Conservation (phyloP, 2,113 vertebrate species). For the Eupsittula cactorum region DNA sequence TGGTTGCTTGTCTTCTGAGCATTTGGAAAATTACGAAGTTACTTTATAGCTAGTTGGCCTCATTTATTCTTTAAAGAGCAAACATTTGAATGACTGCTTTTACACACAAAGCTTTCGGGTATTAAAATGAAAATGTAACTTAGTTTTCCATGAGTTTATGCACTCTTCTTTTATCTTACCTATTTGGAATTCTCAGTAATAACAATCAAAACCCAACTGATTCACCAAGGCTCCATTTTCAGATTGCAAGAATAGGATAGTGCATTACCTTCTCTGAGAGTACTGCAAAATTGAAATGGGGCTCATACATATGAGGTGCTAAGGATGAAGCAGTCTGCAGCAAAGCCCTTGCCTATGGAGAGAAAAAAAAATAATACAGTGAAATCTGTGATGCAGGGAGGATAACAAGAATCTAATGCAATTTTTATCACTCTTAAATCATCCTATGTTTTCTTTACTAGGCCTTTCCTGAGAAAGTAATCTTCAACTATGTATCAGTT, state of each 20-base stretch:
- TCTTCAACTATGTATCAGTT: background rate
- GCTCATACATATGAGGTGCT: constrained; percentile 94
- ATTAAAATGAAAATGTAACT: background rate
- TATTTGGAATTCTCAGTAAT: background rate
- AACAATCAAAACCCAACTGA: background rate
- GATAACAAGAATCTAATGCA: background rate
- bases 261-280: constrained; percentile 90
- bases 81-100: background rate
- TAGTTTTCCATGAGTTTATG: background rate
- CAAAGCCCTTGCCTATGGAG: constrained; percentile 87
- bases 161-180: background rate
- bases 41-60: background rate
- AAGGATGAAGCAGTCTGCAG: constrained; percentile 91
- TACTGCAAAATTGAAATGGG: constrained; percentile 92
- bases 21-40: background rate
- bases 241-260: background rate
- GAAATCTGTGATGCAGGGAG: background rate
- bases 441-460: background rate
- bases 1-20: background rate
- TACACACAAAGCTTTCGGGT: background rate
- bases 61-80: background rate
- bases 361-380: background rate
- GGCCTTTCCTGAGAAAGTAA: background rate
- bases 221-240: background rate
- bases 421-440: background rate